Conservation (phyloP, 2,888 invertebrate species). For the Lepidochrysops patricia region DNA sequence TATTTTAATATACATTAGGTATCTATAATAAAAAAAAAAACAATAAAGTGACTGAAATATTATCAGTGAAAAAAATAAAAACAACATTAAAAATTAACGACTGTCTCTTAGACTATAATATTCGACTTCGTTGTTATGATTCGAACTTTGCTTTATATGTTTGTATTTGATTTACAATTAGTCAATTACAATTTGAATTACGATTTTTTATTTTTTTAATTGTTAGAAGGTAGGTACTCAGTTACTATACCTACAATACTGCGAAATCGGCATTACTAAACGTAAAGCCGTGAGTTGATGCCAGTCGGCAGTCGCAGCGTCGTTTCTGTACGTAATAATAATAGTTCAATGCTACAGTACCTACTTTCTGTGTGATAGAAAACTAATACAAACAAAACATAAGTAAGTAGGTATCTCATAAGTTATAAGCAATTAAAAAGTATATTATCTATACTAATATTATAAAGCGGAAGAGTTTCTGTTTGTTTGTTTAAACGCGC, state of each 20-base stretch:
- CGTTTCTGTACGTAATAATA: too few species aligned
- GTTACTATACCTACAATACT: neutral
- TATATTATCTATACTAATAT: too few species aligned
- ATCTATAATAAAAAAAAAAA: too few species aligned
- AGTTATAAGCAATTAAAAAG: too few species aligned
- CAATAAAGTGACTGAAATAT: neutral
- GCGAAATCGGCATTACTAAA: conserved; percentile 13
- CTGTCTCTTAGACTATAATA: conserved; percentile 3
- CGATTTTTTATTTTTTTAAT: too few species aligned
- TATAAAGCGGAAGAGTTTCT: too few species aligned
- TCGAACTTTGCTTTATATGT: neutral
- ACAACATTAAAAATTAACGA: conserved; percentile 2
- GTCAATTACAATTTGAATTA: neutral
- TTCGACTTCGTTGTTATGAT: neutral
- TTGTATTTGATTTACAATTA: neutral
- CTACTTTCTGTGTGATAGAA: conserved; percentile 3
- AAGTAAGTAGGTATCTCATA: too few species aligned
- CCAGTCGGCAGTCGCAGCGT: too few species aligned
- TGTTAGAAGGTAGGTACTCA: conserved; percentile 1
- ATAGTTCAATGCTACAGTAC: neutral
- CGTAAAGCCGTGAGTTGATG: conserved; percentile 12
- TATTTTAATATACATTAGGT: neutral
- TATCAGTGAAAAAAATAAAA: neutral
- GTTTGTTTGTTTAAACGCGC: too few species aligned
- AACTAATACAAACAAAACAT: conserved; percentile 1